Conservation (phyloP, 2,113 vertebrate genomes). For the Oreochromis niloticus region DNA sequence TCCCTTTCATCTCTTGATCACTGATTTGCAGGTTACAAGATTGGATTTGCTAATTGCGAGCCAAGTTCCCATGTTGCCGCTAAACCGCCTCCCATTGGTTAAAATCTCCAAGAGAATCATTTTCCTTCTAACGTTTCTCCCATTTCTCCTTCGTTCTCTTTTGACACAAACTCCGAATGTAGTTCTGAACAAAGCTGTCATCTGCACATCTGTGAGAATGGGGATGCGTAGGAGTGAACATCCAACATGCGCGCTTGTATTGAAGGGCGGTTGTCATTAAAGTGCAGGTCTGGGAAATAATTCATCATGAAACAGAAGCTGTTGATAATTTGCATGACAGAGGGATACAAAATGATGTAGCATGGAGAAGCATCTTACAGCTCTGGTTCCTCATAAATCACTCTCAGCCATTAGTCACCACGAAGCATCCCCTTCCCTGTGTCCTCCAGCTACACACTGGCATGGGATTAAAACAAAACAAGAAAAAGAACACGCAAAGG, state of each 20-base stretch:
- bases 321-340: constrained; percentile 66
- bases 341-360: constrained; percentile 56
- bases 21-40: neutral
- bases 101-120: neutral
- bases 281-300: constrained; percentile 49
- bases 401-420: constrained; percentile 44
- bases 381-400: constrained; percentile 53
- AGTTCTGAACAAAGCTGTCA: constrained; percentile 20
- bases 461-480: neutral
- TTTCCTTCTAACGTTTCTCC: neutral
- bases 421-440: neutral
- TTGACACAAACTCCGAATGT: neutral
- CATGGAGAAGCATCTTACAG: constrained; percentile 6
- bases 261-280: constrained; percentile 38
- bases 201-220: constrained; percentile 12
- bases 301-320: constrained; percentile 53
- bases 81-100: neutral
- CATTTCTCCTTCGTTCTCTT: neutral
- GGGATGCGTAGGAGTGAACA: constrained; percentile 15
- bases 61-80: neutral
- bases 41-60: constrained; percentile 34
- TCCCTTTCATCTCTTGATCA: constrained; percentile 44
- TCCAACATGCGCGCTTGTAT: neutral
- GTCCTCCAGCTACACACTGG: neutral
- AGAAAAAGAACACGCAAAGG: neutral